These are phyloP conservation scores for Mystacides longicornis DNA, from an alignment of 2,888 invertebrate species.

Conservation along the genomic window DNA sequence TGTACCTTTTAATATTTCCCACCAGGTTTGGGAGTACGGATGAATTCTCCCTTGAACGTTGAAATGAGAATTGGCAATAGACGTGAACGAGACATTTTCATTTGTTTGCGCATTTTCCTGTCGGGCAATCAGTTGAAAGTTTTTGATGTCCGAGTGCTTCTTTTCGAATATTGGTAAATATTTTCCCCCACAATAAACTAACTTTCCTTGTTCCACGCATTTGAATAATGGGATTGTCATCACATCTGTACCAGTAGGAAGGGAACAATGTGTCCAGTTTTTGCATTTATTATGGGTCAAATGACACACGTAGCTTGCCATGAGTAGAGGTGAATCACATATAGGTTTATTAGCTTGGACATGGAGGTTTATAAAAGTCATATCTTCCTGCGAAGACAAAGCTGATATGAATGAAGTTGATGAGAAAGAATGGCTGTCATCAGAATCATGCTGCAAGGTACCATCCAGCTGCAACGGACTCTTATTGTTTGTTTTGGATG, in stretches of 20 bases:
- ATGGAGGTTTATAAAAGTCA: constrained; percentile 85
- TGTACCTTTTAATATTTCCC: constrained; percentile 44
- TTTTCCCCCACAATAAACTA: constrained; percentile 64
- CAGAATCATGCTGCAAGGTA: constrained; percentile 31
- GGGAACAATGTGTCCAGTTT: constrained; percentile 70
- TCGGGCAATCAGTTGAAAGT: constrained; percentile 41
- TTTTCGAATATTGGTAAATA: constrained; percentile 42
- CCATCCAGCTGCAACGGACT: constrained; percentile 28
- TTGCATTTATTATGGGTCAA: constrained; percentile 73
- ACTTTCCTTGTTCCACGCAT: constrained; percentile 63
- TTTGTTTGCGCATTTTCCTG: constrained; percentile 35
- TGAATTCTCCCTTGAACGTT: constrained; percentile 46
- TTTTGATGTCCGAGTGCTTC: constrained; percentile 37
- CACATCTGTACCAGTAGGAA: constrained; percentile 65
- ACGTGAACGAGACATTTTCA: constrained; percentile 26
- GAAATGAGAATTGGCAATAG: constrained; percentile 41
- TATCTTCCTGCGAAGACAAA: constrained; percentile 87
- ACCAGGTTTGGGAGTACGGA: constrained; percentile 46
- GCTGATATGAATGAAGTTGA: constrained; percentile 85
- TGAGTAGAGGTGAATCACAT: constrained; percentile 85
- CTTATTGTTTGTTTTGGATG: constrained; percentile 15
- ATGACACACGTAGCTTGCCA: constrained; percentile 91
- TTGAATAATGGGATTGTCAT: constrained; percentile 76
- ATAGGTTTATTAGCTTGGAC: constrained; percentile 91
- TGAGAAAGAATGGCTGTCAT: constrained; percentile 70